Base-by-base conservation (phyloP, 2,113 vertebrate genomes). In the Coregonus clupeaformis region DNA sequence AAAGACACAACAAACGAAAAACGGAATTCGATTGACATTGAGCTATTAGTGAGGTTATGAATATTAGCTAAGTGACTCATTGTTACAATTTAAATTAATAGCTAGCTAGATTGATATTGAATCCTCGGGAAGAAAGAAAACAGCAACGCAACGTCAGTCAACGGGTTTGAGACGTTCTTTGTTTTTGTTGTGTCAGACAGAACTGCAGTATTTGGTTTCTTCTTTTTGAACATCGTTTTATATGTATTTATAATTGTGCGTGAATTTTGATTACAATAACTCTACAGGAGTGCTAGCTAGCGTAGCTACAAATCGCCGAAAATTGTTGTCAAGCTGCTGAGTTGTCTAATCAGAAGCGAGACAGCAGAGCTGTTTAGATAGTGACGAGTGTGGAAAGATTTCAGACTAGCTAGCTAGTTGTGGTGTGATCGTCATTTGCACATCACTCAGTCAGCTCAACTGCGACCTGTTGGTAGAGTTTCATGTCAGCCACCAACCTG, bases 101-200 rank as follows among this genome's bases (percentile, higher is more conserved):
- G 68, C 84, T 20, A 69, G 66, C 29, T 67, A 74, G 85, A 80
- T 88, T 88, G 91, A 88, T 68, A 71, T 73, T 81, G 76, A 82
- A 80, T 68, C 81, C 47, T 60, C 73, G 80, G 27, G 68, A 72
- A 75, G 73, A 79, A 84, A 81, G 75, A 82, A 74, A 77, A 77
- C 74, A 74, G 70, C 68, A 74, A 74, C 20, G 24, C 5, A 68
- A 64, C 71, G 76, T 70, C 75, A 77, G 73, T 36, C n/a, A 49
- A 22, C 67, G n/a, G 25, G 32, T 45, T 20, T 36, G 30, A 25
- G 68, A 64, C 22, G 74, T 18, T 77, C 71, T 85, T 83, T 82
- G 73, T 86, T 77, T 49, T 32, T 76, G 83, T 82, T 73, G 77
- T 49, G 82, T 3, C 73, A 74, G 74, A 74, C 72, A 52, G 69